Evolutionary conservation across 2,113 vertebrate genomes (phyloP), one percentile per base, ranked within the genome.

Genomic region (Anarhynchus alexandrinus): DNA sequence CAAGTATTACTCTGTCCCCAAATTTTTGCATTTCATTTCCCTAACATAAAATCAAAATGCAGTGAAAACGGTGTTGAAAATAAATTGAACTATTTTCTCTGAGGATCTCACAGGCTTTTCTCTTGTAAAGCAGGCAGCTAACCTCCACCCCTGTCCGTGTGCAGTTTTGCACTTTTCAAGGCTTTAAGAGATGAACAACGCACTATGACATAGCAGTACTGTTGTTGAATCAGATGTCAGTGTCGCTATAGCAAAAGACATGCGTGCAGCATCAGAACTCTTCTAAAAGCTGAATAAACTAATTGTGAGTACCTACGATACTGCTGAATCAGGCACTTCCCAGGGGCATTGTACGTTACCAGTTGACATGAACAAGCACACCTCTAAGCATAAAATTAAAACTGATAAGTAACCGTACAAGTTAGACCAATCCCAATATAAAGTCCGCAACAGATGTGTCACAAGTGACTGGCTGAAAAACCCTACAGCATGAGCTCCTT

Each of bases 321-420:
- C 12, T 70, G 74, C 45, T 90, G 87, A 86, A 89, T 52, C 74
- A 88, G 42, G 6, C 12, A 51, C 18, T 78, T 86, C 71, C 55
- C 55, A 78, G 52, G 5, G 51, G 30, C 5, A 2, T 5, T 78
- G 45, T 45, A 78, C 90, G 86, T 77, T 78, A 86, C 22, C 22
- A 20, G 23, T n/a, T 51, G 47, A 51, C 84, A 67, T 11, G 15
- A 88, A 45, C 22, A 52, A 72, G 11, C 27, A 57, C 36, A 30
- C 43, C 26, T 86, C 76, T 43, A 71, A 96, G 77, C 47, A 79
- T 55, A 86, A 88, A 65, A 77, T 83, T 92, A 88, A 93, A 85
- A 81, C 25, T 38, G 6, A 4, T 42, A 42, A 58, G 34, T 57
- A 90, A 78, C 51, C 64, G 58, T 34, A 74, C 55, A 88, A 78